Percentiles rank a stretch among this genome's conserved stretches.
phyloP scores from a whole-genome alignment of 1,140 invertebrate genomes.

The Olivierus martensii region DNA sequence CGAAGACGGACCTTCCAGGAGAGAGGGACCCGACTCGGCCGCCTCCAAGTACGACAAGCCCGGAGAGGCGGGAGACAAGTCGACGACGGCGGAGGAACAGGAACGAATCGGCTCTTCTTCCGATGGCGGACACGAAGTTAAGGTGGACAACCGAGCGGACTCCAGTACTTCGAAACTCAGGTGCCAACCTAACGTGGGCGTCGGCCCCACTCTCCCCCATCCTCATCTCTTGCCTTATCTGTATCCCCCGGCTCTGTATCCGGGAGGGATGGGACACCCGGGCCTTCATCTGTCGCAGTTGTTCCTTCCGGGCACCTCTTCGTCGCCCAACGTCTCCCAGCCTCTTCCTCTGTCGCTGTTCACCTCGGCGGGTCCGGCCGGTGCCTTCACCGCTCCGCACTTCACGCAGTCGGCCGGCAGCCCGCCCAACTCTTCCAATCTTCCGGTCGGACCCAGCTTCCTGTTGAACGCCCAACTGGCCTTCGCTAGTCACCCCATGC shows the following conservation, averaged over 20 bases:
- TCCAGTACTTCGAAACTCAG: not conserved
- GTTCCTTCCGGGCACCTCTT: constrained; percentile 41
- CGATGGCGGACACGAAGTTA: constrained; percentile 6
- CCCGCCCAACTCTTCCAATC: constrained; percentile 27
- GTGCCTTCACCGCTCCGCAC: constrained; percentile 19
- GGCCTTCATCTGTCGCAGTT: constrained; percentile 35
- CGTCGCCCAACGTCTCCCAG: constrained; percentile 17
- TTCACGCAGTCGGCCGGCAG: constrained; percentile 26
- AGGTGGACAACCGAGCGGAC: not conserved
- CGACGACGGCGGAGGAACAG: constrained; percentile 1
- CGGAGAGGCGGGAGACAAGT: constrained; percentile 11
- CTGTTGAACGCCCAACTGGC: constrained; percentile 68
- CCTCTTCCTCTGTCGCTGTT: constrained; percentile 19
- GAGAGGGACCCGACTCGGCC: constrained; percentile 1
- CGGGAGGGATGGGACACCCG: constrained; percentile 22
- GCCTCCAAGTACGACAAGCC: constrained; percentile 5
- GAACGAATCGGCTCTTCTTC: constrained; percentile 3
- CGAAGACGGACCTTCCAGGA: no score
- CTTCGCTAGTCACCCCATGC: constrained; percentile 59
- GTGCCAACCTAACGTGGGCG: constrained; percentile 27
- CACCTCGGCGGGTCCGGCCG: constrained; percentile 12
- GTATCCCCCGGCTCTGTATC: constrained; percentile 67
- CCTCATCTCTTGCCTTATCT: constrained; percentile 65
- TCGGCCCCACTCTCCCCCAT: constrained; percentile 72
- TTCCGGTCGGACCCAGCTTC: constrained; percentile 48